A percentile compares a stretch with the other conserved stretches of the same genome.
These are phyloP conservation scores for Vultur gryphus DNA, from an alignment of 2,797 vertebrate species.

Conservation along the genomic window DNA sequence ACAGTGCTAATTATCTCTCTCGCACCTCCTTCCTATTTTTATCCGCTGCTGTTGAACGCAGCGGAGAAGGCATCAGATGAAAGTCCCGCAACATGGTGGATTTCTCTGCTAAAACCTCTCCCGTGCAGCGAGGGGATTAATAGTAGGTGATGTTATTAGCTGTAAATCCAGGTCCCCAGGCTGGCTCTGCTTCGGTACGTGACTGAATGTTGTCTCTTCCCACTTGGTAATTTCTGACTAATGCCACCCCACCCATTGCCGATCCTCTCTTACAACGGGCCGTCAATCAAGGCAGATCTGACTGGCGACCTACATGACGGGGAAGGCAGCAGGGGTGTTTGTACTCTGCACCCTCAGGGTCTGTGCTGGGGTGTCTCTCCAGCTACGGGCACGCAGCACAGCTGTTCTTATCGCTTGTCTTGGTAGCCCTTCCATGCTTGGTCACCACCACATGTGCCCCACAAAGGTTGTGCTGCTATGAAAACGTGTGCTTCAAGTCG, in stretches of 20 bases:
- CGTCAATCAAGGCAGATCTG: not conserved
- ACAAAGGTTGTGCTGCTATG: not conserved
- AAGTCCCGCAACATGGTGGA: not conserved
- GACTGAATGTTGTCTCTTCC: not conserved
- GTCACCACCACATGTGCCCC: not conserved
- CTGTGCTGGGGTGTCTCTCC: not conserved
- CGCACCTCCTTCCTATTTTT: not conserved
- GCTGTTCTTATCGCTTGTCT: not conserved
- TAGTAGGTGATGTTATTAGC: not conserved
- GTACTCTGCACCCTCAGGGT: not conserved
- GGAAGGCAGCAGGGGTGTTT: fast-evolving
- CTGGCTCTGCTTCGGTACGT: not conserved
- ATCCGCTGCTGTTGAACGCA: not conserved
- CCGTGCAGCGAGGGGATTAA: not conserved
- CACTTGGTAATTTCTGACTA: not conserved
- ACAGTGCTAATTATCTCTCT: not conserved
- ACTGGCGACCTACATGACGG: fast-evolving
- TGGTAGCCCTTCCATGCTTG: not conserved
- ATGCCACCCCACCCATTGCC: not conserved
- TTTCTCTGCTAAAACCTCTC: not conserved
- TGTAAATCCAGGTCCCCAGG: not conserved
- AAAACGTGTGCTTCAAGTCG: not conserved
- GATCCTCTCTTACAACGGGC: not conserved
- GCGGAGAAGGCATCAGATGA: not conserved
- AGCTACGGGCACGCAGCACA: not conserved